Conservation (phyloP, 2,113 vertebrate species). For the Xenus cinereus region DNA sequence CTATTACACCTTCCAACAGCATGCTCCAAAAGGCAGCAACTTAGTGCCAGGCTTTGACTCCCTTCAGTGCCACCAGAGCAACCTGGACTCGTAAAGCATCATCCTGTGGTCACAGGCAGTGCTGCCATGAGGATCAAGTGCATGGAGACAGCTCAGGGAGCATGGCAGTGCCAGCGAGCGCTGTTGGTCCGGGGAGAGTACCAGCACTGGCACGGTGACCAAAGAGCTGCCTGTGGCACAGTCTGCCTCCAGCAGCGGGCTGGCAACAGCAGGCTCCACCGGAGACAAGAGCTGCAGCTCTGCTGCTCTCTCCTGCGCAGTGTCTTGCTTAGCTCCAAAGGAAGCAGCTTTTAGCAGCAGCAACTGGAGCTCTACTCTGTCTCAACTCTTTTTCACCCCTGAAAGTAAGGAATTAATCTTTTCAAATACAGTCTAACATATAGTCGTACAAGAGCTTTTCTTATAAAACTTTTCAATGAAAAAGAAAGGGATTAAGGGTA, state of each 20-base stretch:
- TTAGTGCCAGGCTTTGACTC: background rate
- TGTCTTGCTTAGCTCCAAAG: background rate
- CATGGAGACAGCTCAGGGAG: fast-evolving
- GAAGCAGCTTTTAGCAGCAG: background rate
- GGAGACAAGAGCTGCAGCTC: background rate
- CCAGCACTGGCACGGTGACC: fast-evolving
- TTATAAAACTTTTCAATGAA: background rate
- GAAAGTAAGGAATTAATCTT: background rate
- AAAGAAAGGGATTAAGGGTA: background rate
- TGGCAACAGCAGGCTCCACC: background rate
- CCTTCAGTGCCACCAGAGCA: background rate
- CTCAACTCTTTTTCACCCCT: fast-evolving
- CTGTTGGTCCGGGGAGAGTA: fast-evolving
- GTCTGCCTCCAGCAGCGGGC: fast-evolving
- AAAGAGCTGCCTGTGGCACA: fast-evolving
- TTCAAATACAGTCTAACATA: background rate
- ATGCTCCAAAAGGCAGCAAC: background rate
- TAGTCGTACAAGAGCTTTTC: background rate
- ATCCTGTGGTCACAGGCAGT: background rate
- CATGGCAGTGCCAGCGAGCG: fast-evolving
- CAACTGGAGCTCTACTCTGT: background rate
- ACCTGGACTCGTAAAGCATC: fast-evolving
- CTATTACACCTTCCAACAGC: background rate
- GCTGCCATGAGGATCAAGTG: fast-evolving
- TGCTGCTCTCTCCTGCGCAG: fast-evolving